A percentile compares a stretch with the other conserved stretches of the same genome.
phyloP scores from a whole-genome alignment of 2,888 invertebrate genomes.

The Troides aeacus region DNA sequence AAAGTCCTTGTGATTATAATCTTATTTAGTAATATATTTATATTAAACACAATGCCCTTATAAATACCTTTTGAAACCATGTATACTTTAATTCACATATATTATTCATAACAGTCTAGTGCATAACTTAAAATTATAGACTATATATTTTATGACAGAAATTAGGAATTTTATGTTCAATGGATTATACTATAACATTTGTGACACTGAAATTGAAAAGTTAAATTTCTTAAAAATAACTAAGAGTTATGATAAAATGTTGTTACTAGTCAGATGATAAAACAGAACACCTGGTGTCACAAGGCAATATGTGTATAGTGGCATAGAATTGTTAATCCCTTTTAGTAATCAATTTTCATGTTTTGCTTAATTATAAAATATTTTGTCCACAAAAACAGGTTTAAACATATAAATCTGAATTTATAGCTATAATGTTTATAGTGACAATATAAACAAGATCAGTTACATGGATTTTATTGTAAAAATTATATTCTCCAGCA shows the following conservation, averaged over 20 bases:
- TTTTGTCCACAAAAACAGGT: too few species aligned
- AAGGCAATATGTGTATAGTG: too few species aligned
- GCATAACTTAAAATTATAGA: neutral
- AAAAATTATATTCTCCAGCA: conserved; percentile 31
- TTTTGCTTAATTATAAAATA: too few species aligned
- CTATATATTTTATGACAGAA: neutral
- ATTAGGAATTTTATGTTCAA: neutral
- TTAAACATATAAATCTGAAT: too few species aligned
- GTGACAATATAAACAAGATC: neutral
- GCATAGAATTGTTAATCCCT: too few species aligned
- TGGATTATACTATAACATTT: too few species aligned
- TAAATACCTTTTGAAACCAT: neutral
- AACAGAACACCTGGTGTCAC: too few species aligned
- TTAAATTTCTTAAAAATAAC: neutral
- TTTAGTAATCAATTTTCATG: too few species aligned
- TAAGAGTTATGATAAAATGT: neutral
- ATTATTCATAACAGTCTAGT: neutral
- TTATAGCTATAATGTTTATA: neutral
- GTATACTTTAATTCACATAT: neutral
- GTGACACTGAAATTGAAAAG: neutral
- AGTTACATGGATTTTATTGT: conserved; percentile 18
- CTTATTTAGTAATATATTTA: neutral
- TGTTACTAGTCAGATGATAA: too few species aligned
- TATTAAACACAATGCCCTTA: neutral
- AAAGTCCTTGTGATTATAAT: too few species aligned